Evolutionary conservation across 2,113 vertebrate species (phyloP).

Genomic region (Pica pica): DNA sequence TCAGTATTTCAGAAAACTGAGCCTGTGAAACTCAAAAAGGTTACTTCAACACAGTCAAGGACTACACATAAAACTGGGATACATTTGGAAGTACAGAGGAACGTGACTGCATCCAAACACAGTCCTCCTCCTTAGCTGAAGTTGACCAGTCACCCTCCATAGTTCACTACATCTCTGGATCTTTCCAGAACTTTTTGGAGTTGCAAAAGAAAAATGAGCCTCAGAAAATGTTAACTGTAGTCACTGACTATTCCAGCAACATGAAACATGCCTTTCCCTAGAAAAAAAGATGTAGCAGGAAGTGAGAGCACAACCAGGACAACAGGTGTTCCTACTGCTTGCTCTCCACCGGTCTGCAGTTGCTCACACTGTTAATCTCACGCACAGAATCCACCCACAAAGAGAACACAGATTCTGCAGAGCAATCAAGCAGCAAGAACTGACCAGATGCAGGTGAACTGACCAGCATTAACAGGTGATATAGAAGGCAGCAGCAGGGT

Average conservation of each 20-base stretch:
- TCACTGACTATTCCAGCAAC: background rate
- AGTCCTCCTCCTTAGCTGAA: background rate
- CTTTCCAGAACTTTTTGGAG: background rate
- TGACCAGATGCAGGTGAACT: background rate
- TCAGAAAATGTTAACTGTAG: background rate
- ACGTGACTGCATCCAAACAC: background rate
- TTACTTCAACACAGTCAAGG: background rate
- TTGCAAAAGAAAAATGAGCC: background rate
- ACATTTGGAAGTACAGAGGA: background rate
- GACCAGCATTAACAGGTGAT: background rate
- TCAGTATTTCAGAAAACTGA: background rate
- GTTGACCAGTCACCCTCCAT: background rate
- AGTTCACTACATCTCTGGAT: background rate
- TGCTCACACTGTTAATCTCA: background rate
- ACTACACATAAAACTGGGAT: background rate
- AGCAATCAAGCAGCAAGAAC: background rate
- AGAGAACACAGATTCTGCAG: background rate
- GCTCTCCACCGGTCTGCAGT: background rate
- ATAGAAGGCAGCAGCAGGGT: fast-evolving
- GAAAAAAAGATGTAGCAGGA: background rate
- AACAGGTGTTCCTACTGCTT: background rate
- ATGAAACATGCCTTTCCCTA: background rate
- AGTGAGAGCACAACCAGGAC: background rate
- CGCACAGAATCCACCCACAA: background rate
- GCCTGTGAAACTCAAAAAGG: background rate